A percentile compares a stretch with the other conserved stretches of the same genome.
phyloP scores from a whole-genome alignment of 2,113 vertebrate genomes.

The Perca fluviatilis region DNA sequence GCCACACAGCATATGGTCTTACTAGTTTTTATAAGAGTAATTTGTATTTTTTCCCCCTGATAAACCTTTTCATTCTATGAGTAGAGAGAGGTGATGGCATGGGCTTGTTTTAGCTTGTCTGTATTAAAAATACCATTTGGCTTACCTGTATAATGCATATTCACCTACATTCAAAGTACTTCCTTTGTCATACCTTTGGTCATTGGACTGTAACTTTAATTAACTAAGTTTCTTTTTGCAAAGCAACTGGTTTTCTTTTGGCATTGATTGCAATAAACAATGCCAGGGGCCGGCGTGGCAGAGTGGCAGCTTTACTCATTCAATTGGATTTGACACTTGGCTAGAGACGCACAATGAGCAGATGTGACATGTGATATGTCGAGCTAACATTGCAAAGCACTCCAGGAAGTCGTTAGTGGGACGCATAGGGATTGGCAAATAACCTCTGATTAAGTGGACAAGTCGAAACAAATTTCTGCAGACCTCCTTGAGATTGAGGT shows the following conservation, averaged over 20 bases:
- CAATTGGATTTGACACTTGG: slow-evolving; percentile 45
- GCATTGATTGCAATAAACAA: slow-evolving; percentile 49
- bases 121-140: not conserved
- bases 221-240: slow-evolving; percentile 10
- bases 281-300: slow-evolving; percentile 26
- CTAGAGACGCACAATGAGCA: not conserved
- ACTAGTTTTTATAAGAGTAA: not conserved
- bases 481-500: slow-evolving; percentile 10
- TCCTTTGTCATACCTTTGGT: slow-evolving; percentile 25
- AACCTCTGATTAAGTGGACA: slow-evolving; percentile 50
- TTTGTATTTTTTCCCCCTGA: slow-evolving; percentile 31
- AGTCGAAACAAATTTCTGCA: slow-evolving; percentile 47
- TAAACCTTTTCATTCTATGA: slow-evolving; percentile 12
- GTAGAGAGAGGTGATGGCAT: not conserved
- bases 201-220: slow-evolving; percentile 41
- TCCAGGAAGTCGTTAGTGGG: slow-evolving; percentile 56
- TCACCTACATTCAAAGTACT: slow-evolving; percentile 35
- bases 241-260: slow-evolving; percentile 10
- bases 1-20: slow-evolving; percentile 10
- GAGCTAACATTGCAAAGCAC: slow-evolving; percentile 14
- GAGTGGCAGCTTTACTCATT: slow-evolving; percentile 37
- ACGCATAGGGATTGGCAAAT: slow-evolving; percentile 42
- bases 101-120: not conserved
- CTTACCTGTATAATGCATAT: slow-evolving; percentile 7
- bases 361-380: slow-evolving; percentile 24